A percentile compares a stretch with the other conserved stretches of the same genome.
These are phyloP conservation scores for Drosophila siamana DNA, from an alignment of 2,888 invertebrate species.

Conservation along the genomic window DNA sequence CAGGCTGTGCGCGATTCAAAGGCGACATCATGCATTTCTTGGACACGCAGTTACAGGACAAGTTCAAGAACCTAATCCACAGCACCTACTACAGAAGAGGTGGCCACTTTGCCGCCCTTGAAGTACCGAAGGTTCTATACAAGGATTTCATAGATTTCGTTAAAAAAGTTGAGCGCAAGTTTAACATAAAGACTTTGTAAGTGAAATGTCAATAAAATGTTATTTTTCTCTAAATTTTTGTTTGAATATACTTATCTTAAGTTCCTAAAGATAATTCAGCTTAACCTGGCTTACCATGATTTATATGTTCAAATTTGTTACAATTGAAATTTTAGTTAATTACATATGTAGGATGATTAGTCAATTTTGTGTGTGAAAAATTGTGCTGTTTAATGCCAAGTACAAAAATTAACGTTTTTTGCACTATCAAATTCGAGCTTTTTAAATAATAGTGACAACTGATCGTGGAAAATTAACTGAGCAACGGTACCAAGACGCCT, in stretches of 20 bases:
- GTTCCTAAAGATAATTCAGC: too few relatives aligned
- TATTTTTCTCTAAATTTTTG: too few relatives aligned
- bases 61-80: constrained; percentile 89
- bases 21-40: constrained; percentile 89
- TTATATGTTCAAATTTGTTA: too few relatives aligned
- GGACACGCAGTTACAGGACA: constrained; percentile 87
- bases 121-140: constrained; percentile 90
- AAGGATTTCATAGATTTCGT: constrained; percentile 89
- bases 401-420: too few relatives aligned
- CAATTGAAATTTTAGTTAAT: too few relatives aligned
- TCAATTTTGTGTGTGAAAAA: too few relatives aligned
- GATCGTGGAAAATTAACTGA: not conserved
- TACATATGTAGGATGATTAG: too few relatives aligned
- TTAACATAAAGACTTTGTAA: constrained; percentile 67
- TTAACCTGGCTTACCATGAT: too few relatives aligned
- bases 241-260: too few relatives aligned
- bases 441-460: not conserved
- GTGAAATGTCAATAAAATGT: not conserved
- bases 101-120: constrained; percentile 95
- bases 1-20: constrained; percentile 91
- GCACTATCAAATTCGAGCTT: too few relatives aligned
- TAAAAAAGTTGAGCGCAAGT: constrained; percentile 81
- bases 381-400: not conserved
- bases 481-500: not conserved
- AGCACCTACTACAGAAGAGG: constrained; percentile 89